These are phyloP conservation scores for Campylomormyrus numenius DNA, from an alignment of 2,113 vertebrate genomes.

Conservation along the genomic window DNA sequence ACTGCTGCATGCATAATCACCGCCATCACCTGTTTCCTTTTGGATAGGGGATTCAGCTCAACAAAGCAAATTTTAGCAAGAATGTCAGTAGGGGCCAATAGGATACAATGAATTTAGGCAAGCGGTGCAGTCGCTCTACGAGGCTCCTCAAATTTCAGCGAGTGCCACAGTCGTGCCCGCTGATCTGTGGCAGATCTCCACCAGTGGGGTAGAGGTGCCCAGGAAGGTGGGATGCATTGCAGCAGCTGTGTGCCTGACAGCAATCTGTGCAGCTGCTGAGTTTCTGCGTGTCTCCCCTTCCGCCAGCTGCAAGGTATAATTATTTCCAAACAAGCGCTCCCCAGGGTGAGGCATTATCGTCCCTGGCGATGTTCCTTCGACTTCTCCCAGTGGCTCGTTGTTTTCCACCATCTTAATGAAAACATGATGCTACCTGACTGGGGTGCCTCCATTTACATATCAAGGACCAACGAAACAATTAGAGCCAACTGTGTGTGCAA, in stretches of 20 bases:
- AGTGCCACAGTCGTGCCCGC: neutral
- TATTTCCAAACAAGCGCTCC: slow-evolving; percentile 56
- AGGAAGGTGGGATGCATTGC: neutral
- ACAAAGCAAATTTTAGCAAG: neutral
- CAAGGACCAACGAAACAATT: neutral
- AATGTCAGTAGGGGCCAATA: neutral
- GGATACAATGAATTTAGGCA: neutral
- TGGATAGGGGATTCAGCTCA: neutral
- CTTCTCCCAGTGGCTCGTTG: slow-evolving; percentile 38
- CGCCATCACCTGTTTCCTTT: neutral
- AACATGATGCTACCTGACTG: slow-evolving; percentile 17
- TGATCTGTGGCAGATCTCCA: neutral
- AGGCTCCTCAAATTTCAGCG: neutral
- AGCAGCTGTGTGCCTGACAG: neutral
- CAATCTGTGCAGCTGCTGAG: slow-evolving; percentile 13
- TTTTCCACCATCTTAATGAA: slow-evolving; percentile 30
- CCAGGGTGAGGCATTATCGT: slow-evolving; percentile 48
- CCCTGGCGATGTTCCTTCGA: slow-evolving; percentile 48
- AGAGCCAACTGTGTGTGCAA: neutral
- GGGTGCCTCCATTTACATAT: slow-evolving; percentile 20
- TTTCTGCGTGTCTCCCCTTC: slow-evolving; percentile 19
- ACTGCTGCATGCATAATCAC: neutral
- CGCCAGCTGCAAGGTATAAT: slow-evolving; percentile 56
- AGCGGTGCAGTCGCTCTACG: neutral
- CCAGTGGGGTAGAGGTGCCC: neutral